Conservation (phyloP, 1,140 invertebrate genomes). For the Araneus ventricosus region DNA sequence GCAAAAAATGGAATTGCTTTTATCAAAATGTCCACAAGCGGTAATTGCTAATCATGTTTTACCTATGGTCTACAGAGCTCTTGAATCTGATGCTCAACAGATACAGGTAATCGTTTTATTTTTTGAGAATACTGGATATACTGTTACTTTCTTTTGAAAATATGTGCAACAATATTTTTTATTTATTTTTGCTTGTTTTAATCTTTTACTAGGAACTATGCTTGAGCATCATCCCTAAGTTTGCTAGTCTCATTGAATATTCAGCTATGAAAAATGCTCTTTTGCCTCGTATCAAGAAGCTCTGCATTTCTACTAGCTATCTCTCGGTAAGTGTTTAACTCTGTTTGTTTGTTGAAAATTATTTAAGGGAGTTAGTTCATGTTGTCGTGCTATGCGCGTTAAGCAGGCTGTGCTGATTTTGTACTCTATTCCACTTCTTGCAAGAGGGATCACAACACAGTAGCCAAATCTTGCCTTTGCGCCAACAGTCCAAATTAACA, state of each 20-base stretch:
- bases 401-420: too few relatives aligned
- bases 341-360: background rate
- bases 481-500: too few relatives aligned
- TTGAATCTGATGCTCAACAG: conserved; percentile 92
- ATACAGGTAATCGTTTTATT: conserved; percentile 82
- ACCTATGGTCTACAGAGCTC: conserved; percentile 93
- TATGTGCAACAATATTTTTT: too few relatives aligned
- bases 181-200: too few relatives aligned
- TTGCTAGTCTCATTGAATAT: conserved; percentile 94
- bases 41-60: conserved; percentile 94
- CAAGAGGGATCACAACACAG: too few relatives aligned
- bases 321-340: conserved; percentile 83
- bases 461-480: too few relatives aligned
- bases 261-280: conserved; percentile 96
- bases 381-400: too few relatives aligned
- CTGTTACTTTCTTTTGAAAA: too few relatives aligned
- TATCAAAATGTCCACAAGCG: conserved; percentile 88
- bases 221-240: conserved; percentile 92
- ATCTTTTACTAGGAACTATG: conserved; percentile 93
- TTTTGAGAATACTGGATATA: too few relatives aligned
- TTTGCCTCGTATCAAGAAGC: conserved; percentile 93
- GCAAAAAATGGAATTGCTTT: conserved; percentile 95
- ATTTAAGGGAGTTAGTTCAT: too few relatives aligned
- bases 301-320: conserved; percentile 90
- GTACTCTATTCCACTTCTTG: too few relatives aligned